phyloP scores from a whole-genome alignment of 2,888 invertebrate genomes.

The Sylvicola fuscatus region DNA sequence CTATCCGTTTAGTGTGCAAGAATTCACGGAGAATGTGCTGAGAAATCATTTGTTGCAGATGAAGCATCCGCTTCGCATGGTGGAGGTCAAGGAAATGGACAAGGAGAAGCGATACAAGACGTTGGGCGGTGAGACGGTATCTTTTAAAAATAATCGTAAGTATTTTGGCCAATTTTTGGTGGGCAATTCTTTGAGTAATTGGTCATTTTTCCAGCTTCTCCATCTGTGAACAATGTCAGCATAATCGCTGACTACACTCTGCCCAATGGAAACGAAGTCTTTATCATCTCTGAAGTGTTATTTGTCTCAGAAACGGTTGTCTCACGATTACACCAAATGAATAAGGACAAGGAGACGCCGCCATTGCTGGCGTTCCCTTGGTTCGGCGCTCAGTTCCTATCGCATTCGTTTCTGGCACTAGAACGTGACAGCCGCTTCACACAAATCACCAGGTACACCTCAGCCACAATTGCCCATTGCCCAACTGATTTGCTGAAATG shows the following conservation, averaged over 20 bases:
- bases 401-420: constrained; percentile 37
- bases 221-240: constrained; percentile 36
- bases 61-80: constrained; percentile 29
- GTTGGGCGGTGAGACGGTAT: constrained; percentile 33
- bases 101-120: constrained; percentile 33
- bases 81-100: constrained; percentile 25
- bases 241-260: constrained; percentile 39
- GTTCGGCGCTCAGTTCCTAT: constrained; percentile 41
- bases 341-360: constrained; percentile 42
- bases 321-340: constrained; percentile 35
- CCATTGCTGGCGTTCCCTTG: constrained; percentile 40
- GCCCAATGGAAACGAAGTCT: constrained; percentile 38
- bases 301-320: constrained; percentile 40
- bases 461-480: no score
- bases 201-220: constrained; percentile 21
- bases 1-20: constrained; percentile 43
- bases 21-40: constrained; percentile 38
- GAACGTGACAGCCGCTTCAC: constrained; percentile 33
- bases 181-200: constrained; percentile 1
- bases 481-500: no score
- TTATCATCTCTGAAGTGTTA: constrained; percentile 36
- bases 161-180: constrained; percentile 2
- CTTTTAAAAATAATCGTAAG: constrained; percentile 36
- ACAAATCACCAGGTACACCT: constrained; percentile 28
- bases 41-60: constrained; percentile 38